Evolutionary conservation across 1,140 invertebrate species (phyloP), one percentile per base, ranked within the genome.

Genomic region (Coelopa frigida): DNA sequence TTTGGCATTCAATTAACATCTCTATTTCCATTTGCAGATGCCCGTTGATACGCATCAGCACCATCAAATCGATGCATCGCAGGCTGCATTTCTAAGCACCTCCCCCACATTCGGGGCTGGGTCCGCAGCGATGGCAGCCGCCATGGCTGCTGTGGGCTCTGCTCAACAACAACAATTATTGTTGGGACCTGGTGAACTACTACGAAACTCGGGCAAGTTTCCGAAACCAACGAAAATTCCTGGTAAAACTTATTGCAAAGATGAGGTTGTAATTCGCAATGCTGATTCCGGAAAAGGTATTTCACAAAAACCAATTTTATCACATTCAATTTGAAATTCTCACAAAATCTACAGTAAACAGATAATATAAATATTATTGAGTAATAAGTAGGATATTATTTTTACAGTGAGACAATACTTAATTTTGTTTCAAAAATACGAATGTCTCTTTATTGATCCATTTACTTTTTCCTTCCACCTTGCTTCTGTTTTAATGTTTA

Each of bases 241-340:
- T 39, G 87, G 87, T 44, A 92, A 92, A 72, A 91, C 89, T 63
- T 90, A 89, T 68, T 89, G 86, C 60, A 92, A 92, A 72, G 89
- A 94, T 70, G 90, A 94, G 77, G 85, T 94, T 45, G 85, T 93
- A 32, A 94, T 94, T 60, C 78, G 89, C 53, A 94, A 94, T 71
- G 85, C 87, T 54, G 90, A 94, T 72, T 93, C 89, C 48, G 90
- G 90, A 58, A 94, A 94, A 88, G 89, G 90, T 93, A 75, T 31
- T 18, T 31, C n/a, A n/a, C n/a, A n/a, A n/a, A n/a, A n/a, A n/a
- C n/a, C n/a, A n/a, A n/a, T n/a, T n/a, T n/a, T n/a, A n/a, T n/a
- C n/a, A n/a, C n/a, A n/a, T n/a, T n/a, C n/a, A n/a, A n/a, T n/a
- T n/a, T n/a, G n/a, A n/a, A n/a, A n/a, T n/a, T n/a, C n/a, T n/a